Percentiles rank a stretch among this genome's conserved stretches.
phyloP scores from a whole-genome alignment of 2,797 vertebrate genomes.

The Microctenopoma lineatum region DNA sequence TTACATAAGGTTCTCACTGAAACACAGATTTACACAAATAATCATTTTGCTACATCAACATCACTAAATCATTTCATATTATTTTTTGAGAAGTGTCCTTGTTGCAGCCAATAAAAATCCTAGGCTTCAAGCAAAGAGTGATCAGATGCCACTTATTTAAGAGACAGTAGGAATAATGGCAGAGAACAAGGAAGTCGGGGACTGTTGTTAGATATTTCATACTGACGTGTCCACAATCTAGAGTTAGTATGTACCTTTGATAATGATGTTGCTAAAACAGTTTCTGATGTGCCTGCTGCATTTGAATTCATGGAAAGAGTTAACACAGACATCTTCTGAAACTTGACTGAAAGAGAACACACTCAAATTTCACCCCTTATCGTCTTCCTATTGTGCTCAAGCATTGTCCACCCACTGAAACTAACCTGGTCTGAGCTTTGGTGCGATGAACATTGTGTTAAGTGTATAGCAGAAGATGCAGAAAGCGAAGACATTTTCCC shows the following conservation, averaged over 20 bases:
- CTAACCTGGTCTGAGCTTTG: constrained; percentile 18
- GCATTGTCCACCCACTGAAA: constrained; percentile 11
- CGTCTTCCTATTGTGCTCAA: constrained; percentile 31
- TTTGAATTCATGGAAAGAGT: constrained; percentile 55
- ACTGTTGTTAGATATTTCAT: constrained; percentile 23
- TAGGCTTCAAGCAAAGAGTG: too few species aligned
- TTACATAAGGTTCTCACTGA: too few species aligned
- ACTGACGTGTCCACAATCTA: not conserved
- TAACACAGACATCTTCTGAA: constrained; percentile 14
- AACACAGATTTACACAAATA: too few species aligned
- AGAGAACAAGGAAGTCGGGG: constrained; percentile 3
- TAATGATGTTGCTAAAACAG: constrained; percentile 69
- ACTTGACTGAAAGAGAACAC: constrained; percentile 20
- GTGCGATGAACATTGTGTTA: constrained; percentile 63
- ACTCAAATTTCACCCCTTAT: constrained; percentile 31
- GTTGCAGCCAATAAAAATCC: too few species aligned
- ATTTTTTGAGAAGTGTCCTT: too few species aligned
- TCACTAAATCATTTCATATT: too few species aligned
- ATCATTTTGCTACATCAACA: too few species aligned
- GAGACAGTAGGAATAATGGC: not conserved
- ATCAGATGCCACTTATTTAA: too few species aligned
- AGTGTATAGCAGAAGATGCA: constrained; percentile 34
- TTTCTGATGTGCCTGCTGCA: constrained; percentile 55
- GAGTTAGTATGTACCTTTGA: constrained; percentile 34
- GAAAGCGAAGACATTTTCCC: constrained; percentile 51